Evolutionary conservation across 2,797 vertebrate genomes (phyloP).

Genomic region (Enteromius unitaeniatus): DNA sequence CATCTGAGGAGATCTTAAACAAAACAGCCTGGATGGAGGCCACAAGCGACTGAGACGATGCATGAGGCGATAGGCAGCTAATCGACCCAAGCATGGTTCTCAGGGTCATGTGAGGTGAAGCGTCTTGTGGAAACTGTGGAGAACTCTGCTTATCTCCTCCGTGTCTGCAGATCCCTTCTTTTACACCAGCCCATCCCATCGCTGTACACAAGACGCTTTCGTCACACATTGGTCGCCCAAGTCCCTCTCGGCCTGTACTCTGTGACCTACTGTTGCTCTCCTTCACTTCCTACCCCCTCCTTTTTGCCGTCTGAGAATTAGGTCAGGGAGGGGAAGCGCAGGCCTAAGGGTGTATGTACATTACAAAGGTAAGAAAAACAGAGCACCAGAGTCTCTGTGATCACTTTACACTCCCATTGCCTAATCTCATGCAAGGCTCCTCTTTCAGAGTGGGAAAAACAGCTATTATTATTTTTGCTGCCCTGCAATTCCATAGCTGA

Average conservation of each 20-base stretch:
- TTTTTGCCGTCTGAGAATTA: conserved; percentile 51
- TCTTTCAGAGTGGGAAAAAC: conserved; percentile 54
- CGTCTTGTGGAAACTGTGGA: not conserved
- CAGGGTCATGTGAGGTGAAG: conserved; percentile 51
- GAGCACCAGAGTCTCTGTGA: conserved; percentile 50
- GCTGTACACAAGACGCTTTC: conserved; percentile 29
- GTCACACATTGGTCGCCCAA: conserved; percentile 25
- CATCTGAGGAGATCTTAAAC: conserved; percentile 50
- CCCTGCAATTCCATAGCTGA: conserved; percentile 52
- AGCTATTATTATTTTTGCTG: conserved; percentile 60
- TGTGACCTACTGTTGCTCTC: conserved; percentile 44
- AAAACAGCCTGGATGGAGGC: conserved; percentile 56
- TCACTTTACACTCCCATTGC: conserved; percentile 50
- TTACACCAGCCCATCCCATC: conserved; percentile 24
- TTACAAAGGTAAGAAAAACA: conserved; percentile 60
- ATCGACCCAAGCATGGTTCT: conserved; percentile 15
- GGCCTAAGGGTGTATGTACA: conserved; percentile 50
- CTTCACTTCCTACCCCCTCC: conserved; percentile 39
- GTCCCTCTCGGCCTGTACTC: conserved; percentile 46
- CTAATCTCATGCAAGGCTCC: conserved; percentile 49
- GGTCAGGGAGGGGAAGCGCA: conserved; percentile 54
- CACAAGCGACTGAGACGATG: conserved; percentile 43
- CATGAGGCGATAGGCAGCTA: conserved; percentile 40
- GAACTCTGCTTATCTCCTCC: conserved; percentile 19
- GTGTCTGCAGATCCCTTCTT: conserved; percentile 18